Conservation (phyloP, 2,113 vertebrate species). For the Axis porcinus region DNA sequence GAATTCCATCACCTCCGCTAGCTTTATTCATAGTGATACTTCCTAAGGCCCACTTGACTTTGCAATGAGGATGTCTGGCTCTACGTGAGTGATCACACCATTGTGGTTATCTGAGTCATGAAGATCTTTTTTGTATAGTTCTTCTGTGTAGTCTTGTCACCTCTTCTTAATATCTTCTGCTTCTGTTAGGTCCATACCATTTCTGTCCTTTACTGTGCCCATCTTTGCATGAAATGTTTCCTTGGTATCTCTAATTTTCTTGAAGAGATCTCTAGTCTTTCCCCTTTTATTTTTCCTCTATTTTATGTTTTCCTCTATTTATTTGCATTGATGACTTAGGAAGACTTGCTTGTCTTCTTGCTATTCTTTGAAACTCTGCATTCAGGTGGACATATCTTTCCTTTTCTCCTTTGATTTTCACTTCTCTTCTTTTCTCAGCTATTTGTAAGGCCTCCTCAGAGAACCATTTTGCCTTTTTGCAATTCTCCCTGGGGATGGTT, state of each 20-base stretch:
- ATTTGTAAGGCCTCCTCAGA: not conserved
- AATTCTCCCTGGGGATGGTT: not conserved
- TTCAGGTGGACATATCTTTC: not conserved
- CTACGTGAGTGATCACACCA: not conserved
- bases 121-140: not conserved
- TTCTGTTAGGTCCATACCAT: not conserved
- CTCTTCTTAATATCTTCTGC: not conserved
- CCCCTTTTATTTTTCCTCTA: not conserved
- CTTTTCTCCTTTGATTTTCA: not conserved
- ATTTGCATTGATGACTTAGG: not conserved
- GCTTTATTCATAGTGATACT: not conserved
- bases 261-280: not conserved
- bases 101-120: not conserved
- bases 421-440: not conserved
- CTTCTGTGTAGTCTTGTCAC: not conserved
- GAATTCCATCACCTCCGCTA: not conserved
- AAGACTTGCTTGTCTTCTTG: not conserved
- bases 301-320: not conserved
- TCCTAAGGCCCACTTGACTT: not conserved
- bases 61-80: not conserved
- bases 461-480: not conserved
- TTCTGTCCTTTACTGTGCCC: not conserved
- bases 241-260: not conserved
- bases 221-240: not conserved
- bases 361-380: not conserved